Base-by-base conservation (phyloP, 2,797 vertebrate species). In the Hippocampus kuda region DNA sequence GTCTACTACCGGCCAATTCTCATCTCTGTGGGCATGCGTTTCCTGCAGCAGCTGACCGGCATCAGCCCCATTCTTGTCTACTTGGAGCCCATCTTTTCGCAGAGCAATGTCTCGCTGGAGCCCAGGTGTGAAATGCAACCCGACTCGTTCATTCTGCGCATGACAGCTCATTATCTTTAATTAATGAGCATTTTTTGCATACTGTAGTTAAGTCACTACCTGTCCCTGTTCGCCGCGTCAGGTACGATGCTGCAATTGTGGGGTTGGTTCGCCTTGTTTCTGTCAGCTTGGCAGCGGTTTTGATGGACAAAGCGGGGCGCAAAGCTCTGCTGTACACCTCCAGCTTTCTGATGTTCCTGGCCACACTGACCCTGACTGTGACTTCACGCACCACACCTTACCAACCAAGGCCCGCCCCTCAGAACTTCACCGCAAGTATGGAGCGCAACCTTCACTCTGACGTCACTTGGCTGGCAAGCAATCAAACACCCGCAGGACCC, bases 1-100 rank as follows among this genome's bases (percentile, higher is more conserved):
- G 80, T 86, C 67, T 85, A 91, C 75, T 94, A 92, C 86, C 91
- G 90, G 48, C 97, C 97, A 24, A 89, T 97, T 63, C 4, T 87
- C 38, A 98, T 96, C 2, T 89, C 95, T 0, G 79, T 93, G 57
- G 70, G 77, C 65, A 98, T 99, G 96, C 91, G 97, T 72, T 93
- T 97, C 80, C 90, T 99, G 79, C 97, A 99, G 83, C 97, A 99
- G 87, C 89, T 98, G 85, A 94, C 94, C 0, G 97, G 96, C 0
- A 90, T 99, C 81, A 96, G 94, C 0, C 94, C 94, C 1, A 81
- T 95, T 71, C 83, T 91, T 66, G 86, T 92, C 41, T 92, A 88
- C 81, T 68, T 92, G 77, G 75, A 92, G 74, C 74, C 85, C 46
- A 91, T 92, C 69, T 91, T 92, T 74, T 57, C 76, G 0, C 12